A percentile compares a stretch with the other conserved stretches of the same genome.
Conservation (phyloP, 1,140 invertebrate genomes). For the Pseudobourletiella spinata region DNA sequence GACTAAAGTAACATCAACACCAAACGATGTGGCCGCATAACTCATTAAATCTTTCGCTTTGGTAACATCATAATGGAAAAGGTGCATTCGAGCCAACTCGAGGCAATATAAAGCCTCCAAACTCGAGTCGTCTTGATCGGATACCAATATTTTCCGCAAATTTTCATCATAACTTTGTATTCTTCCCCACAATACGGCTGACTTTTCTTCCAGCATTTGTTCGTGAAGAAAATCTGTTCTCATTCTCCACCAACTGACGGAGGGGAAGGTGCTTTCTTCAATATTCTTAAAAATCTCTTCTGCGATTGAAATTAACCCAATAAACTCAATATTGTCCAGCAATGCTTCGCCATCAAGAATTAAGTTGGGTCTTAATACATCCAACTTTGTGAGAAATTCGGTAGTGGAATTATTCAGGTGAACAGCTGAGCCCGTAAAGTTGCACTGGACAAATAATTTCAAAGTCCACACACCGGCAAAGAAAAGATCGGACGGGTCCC, state of each 20-base stretch:
- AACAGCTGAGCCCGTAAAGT: not conserved
- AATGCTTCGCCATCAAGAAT: not conserved
- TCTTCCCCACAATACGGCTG: slow-evolving; percentile 6
- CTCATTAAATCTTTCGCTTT: slow-evolving; percentile 57
- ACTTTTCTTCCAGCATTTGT: slow-evolving; percentile 14
- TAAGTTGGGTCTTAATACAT: not conserved
- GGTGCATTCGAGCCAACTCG: slow-evolving; percentile 64
- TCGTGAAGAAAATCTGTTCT: slow-evolving; percentile 3
- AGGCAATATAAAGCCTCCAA: slow-evolving; percentile 43
- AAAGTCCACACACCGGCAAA: not conserved
- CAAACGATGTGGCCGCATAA: slow-evolving; percentile 49
- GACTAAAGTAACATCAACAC: slow-evolving; percentile 43
- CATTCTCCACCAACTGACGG: slow-evolving; percentile 9
- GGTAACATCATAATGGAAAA: slow-evolving; percentile 61
- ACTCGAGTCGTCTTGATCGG: not conserved
- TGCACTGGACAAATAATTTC: not conserved
- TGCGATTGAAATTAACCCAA: not conserved
- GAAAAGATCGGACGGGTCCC: too few species aligned
- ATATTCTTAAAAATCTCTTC: not conserved
- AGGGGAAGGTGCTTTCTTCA: not conserved
- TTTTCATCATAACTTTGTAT: slow-evolving; percentile 5
- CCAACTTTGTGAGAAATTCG: not conserved
- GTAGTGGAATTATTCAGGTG: not conserved
- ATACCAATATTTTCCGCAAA: not conserved
- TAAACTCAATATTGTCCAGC: not conserved